These are phyloP conservation scores for Ammodytes marinus DNA, from an alignment of 2,113 vertebrate genomes.

Conservation along the genomic window DNA sequence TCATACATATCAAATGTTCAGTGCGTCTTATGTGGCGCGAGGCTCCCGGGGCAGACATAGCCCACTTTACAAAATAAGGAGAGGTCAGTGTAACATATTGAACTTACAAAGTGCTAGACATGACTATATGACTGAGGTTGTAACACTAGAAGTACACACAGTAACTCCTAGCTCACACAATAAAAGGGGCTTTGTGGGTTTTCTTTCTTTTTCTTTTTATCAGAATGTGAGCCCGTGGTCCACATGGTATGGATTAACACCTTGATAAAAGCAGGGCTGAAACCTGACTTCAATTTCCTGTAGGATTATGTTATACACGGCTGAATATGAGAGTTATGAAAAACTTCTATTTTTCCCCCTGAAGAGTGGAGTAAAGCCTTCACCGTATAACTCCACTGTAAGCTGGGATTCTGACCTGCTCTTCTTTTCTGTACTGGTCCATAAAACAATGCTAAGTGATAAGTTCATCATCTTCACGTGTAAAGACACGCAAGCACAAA, in stretches of 20 bases:
- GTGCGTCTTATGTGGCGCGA: background rate
- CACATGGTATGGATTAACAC: conserved; percentile 55
- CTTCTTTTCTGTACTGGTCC: background rate
- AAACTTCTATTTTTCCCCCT: conserved; percentile 23
- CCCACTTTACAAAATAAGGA: background rate
- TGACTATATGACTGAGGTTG: background rate
- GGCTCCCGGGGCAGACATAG: too few species aligned
- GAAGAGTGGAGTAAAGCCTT: background rate
- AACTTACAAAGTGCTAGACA: background rate
- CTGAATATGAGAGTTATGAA: conserved; percentile 40
- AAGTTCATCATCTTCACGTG: conserved; percentile 42
- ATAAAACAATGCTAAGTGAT: conserved; percentile 16
- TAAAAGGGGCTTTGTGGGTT: background rate
- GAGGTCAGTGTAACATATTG: background rate
- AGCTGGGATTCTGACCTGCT: background rate
- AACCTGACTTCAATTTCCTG: conserved; percentile 63
- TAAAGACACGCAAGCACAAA: conserved; percentile 17
- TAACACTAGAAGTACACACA: conserved; percentile 5
- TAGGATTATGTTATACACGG: background rate
- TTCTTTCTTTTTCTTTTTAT: conserved; percentile 5
- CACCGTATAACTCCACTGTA: background rate
- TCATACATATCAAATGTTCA: too few species aligned
- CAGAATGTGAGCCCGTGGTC: conserved; percentile 14
- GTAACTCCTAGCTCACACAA: conserved; percentile 6
- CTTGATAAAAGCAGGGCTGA: conserved; percentile 51